These are phyloP conservation scores for Ailurus styani DNA, from an alignment of 2,113 vertebrate species.

Conservation along the genomic window DNA sequence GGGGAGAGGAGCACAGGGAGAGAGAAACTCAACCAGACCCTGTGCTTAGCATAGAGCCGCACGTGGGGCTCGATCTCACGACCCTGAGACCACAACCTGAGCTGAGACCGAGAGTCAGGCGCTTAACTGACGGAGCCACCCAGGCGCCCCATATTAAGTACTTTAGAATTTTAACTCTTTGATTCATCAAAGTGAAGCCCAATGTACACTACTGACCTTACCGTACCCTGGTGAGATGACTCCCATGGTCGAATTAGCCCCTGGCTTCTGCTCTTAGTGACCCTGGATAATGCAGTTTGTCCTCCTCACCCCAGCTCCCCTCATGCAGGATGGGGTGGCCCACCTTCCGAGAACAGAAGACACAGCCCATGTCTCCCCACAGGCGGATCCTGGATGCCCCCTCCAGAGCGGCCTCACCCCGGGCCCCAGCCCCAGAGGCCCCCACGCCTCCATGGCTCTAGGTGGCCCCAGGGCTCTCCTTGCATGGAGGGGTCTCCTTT, in stretches of 20 bases:
- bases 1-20: neutral
- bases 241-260: no score
- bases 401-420: neutral
- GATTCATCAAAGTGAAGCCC: neutral
- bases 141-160: neutral
- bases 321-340: neutral
- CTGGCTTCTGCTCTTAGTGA: neutral
- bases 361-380: neutral
- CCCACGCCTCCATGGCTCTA: fast-evolving
- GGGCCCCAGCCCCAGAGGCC: neutral
- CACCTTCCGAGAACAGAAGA: neutral
- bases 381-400: fast-evolving
- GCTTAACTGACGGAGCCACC: neutral
- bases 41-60: neutral
- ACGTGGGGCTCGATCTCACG: neutral
- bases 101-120: neutral
- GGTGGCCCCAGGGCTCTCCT: neutral
- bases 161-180: neutral
- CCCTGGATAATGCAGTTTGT: neutral
- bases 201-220: no score
- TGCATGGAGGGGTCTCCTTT: neutral
- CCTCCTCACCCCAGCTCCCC: neutral
- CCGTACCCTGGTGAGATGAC: neutral
- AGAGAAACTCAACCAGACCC: neutral
- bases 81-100: neutral